Evolutionary conservation across 2,113 vertebrate genomes (phyloP).

Genomic region (Scopus umbretta): DNA sequence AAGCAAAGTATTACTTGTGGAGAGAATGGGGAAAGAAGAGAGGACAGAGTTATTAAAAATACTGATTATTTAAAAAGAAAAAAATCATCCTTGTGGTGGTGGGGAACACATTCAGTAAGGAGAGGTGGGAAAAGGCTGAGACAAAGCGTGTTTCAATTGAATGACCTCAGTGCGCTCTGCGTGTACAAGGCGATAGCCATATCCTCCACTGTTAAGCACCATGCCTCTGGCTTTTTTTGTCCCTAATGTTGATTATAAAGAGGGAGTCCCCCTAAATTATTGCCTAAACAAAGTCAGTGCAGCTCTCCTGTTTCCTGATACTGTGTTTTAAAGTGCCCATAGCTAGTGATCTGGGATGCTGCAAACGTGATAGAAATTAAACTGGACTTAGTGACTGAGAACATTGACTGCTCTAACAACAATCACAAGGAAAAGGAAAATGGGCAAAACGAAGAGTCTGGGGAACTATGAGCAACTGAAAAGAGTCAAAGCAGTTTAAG

Average conservation of each 20-base stretch:
- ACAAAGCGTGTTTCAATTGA: not conserved
- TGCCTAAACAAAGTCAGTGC: not conserved
- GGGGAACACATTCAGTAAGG: not conserved
- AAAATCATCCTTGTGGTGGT: not conserved
- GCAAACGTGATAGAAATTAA: not conserved
- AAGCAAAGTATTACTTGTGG: not conserved
- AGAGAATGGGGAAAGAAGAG: not conserved
- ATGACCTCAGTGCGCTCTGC: not conserved
- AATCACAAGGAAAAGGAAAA: not conserved
- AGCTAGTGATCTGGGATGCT: not conserved
- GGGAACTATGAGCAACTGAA: not conserved
- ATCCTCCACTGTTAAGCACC: not conserved
- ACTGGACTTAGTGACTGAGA: not conserved
- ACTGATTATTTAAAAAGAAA: not conserved
- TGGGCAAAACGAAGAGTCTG: not conserved
- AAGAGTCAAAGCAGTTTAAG: not conserved
- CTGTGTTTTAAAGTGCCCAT: not conserved
- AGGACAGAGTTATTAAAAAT: not conserved
- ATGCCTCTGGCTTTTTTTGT: not conserved
- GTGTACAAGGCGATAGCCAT: not conserved
- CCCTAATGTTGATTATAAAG: not conserved
- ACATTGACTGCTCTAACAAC: not conserved
- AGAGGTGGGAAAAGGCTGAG: not conserved
- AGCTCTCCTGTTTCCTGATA: not conserved
- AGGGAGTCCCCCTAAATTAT: not conserved